Evolutionary conservation across 2,888 invertebrate genomes (phyloP).

Genomic region (Choreutis nemorana): DNA sequence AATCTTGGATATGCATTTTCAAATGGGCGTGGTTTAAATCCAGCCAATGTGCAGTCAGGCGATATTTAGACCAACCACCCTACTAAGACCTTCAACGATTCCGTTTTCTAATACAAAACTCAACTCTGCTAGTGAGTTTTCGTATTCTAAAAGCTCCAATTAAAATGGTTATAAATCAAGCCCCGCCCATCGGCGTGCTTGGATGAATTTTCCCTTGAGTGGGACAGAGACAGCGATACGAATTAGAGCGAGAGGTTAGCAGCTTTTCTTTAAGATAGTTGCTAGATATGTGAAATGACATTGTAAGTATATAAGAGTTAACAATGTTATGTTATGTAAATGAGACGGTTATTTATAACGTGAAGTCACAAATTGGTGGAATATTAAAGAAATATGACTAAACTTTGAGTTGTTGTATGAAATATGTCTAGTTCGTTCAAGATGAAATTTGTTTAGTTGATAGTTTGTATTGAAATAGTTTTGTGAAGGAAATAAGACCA

Average conservation of each 20-base stretch:
- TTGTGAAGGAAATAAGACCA: not conserved
- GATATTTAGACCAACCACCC: constrained; percentile 52
- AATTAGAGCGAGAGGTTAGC: constrained; percentile 39
- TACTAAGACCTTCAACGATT: constrained; percentile 20
- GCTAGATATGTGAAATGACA: constrained; percentile 47
- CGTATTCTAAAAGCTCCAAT: constrained; percentile 31
- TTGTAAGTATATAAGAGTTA: constrained; percentile 44
- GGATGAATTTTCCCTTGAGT: constrained; percentile 33
- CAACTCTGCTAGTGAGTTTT: constrained; percentile 16
- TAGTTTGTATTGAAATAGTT: not conserved
- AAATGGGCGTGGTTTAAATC: constrained; percentile 55
- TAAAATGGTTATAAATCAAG: constrained; percentile 25
- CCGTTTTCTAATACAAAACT: constrained; percentile 20
- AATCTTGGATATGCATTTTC: constrained; percentile 64
- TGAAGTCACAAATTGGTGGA: constrained; percentile 41
- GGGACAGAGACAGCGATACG: constrained; percentile 29
- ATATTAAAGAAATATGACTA: constrained; percentile 35
- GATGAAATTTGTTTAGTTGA: too few relatives aligned
- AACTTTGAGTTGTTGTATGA: constrained; percentile 20
- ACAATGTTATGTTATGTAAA: constrained; percentile 57
- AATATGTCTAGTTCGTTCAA: too few relatives aligned
- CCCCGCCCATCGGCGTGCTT: constrained; percentile 59
- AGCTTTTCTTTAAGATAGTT: constrained; percentile 63
- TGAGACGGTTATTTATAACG: constrained; percentile 51
- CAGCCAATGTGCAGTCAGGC: constrained; percentile 66